Evolutionary conservation across 2,113 vertebrate genomes (phyloP).

Genomic region (Bubo scandiacus): DNA sequence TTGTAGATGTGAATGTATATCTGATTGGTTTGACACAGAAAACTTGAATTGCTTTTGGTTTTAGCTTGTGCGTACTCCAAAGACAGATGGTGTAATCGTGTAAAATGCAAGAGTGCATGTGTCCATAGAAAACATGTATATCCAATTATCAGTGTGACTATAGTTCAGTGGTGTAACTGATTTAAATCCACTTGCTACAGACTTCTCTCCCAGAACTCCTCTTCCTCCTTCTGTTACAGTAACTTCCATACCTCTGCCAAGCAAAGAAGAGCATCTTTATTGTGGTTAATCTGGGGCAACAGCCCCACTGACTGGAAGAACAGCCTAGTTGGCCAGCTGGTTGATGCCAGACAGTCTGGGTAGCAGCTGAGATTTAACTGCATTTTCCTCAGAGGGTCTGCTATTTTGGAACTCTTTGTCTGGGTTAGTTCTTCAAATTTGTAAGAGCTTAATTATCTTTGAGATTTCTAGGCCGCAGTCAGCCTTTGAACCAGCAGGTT

Average conservation of each 20-base stretch:
- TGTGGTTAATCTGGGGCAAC: neutral
- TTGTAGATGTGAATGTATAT: neutral
- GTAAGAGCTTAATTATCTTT: conserved; percentile 13
- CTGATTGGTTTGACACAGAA: neutral
- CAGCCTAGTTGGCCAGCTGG: neutral
- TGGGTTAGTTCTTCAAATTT: conserved; percentile 11
- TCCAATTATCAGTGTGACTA: neutral
- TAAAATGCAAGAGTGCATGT: neutral
- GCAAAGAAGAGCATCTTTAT: neutral
- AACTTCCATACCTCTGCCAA: neutral
- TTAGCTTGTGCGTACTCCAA: neutral
- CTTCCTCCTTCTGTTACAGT: neutral
- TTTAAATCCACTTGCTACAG: neutral
- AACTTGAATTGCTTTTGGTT: neutral
- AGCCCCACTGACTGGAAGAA: neutral
- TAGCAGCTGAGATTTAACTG: conserved; percentile 20
- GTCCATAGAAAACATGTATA: neutral
- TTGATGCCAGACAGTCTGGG: neutral
- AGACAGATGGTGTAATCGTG: neutral
- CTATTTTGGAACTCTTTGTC: conserved; percentile 7
- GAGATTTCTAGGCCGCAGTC: conserved; percentile 14
- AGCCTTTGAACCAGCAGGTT: conserved; percentile 9
- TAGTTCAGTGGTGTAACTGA: neutral
- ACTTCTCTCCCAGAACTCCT: neutral
- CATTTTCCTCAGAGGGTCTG: conserved; percentile 21